These are phyloP conservation scores for Maccullochella peelii DNA, from an alignment of 2,113 vertebrate genomes.

Conservation along the genomic window DNA sequence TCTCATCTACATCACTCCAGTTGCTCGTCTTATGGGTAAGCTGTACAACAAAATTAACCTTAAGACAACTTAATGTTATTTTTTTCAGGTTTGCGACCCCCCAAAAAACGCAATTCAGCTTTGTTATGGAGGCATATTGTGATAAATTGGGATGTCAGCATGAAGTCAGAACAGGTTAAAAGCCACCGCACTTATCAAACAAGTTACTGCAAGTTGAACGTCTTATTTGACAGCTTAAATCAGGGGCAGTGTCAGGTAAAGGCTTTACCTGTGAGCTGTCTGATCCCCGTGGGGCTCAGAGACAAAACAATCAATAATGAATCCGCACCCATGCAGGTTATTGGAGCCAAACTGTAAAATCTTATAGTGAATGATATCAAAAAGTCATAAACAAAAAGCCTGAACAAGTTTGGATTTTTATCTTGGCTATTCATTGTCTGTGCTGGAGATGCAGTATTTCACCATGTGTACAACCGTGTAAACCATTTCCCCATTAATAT, in stretches of 20 bases:
- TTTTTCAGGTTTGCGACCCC: background rate
- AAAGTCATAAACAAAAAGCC: background rate
- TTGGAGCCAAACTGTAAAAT: background rate
- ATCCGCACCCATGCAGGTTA: background rate
- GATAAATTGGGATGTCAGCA: too few relatives aligned
- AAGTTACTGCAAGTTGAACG: background rate
- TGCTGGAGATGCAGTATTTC: background rate
- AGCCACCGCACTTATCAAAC: background rate
- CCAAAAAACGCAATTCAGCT: background rate
- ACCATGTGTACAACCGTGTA: background rate
- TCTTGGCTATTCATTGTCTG: background rate
- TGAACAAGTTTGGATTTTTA: background rate
- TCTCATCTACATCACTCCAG: slow-evolving; percentile 3
- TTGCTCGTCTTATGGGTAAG: slow-evolving; percentile 56
- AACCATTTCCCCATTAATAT: background rate
- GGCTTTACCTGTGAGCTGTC: background rate
- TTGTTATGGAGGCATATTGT: background rate
- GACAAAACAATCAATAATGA: background rate
- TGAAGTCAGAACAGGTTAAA: background rate
- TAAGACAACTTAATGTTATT: background rate
- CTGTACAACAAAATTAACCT: background rate
- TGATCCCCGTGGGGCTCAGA: background rate
- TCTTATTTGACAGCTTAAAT: background rate
- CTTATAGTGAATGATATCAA: background rate
- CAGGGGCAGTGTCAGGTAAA: background rate